These are phyloP conservation scores for Clarias macrocephalus DNA, from an alignment of 2,113 vertebrate species.

Conservation along the genomic window DNA sequence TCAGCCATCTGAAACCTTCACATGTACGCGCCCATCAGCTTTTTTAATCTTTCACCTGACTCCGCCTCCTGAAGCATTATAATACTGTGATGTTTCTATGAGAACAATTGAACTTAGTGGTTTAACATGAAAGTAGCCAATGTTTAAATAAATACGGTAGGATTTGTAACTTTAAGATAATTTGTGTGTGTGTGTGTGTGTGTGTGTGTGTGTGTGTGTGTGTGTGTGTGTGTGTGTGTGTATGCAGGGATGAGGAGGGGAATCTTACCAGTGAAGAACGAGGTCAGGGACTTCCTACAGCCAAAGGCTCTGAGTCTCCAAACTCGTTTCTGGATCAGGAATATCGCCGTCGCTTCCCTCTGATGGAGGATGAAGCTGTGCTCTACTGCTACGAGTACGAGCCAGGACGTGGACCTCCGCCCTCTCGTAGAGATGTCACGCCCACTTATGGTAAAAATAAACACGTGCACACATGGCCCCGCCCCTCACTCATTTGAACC, in stretches of 20 bases:
- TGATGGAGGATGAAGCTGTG: slow-evolving; percentile 92
- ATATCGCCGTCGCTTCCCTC: slow-evolving; percentile 83
- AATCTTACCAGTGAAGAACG: slow-evolving; percentile 86
- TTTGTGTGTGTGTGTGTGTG: neutral
- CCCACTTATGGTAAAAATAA: slow-evolving; percentile 86
- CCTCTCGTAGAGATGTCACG: slow-evolving; percentile 85
- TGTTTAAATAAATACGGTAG: neutral
- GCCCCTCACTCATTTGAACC: neutral
- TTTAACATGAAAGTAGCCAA: neutral
- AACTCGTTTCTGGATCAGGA: slow-evolving; percentile 99
- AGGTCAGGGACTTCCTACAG: slow-evolving; percentile 80
- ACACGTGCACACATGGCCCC: neutral
- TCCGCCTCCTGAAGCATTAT: neutral
- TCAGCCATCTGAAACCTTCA: neutral
- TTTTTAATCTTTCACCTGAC: neutral
- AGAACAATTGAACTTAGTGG: neutral
- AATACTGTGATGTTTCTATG: neutral
- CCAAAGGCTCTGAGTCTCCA: slow-evolving; percentile 94
- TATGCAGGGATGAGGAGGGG: slow-evolving; percentile 86
- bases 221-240: neutral
- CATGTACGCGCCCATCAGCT: no score
- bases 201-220: neutral
- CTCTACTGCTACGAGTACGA: slow-evolving; percentile 92
- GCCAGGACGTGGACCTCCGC: slow-evolving; percentile 78
- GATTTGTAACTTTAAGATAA: neutral